Percentiles rank a stretch among this genome's conserved stretches.
phyloP scores from a whole-genome alignment of 2,888 invertebrate genomes.

The Melinopterus prodromus region DNA sequence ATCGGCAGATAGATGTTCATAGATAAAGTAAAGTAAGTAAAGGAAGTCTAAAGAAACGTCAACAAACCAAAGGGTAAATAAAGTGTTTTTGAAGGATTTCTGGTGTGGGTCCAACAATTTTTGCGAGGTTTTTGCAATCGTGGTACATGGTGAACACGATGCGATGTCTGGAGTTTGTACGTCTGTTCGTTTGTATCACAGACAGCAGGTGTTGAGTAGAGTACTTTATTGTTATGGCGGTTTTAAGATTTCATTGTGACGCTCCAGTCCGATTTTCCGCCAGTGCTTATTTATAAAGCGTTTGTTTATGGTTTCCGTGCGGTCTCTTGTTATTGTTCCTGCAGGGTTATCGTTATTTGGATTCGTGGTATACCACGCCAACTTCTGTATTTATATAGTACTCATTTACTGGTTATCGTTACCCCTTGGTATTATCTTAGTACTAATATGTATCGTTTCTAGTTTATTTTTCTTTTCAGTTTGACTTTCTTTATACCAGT shows the following conservation, averaged over 20 bases:
- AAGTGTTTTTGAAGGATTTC: too few species aligned
- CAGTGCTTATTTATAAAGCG: background rate
- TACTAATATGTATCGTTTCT: too few species aligned
- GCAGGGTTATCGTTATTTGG: background rate
- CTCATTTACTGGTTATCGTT: too few species aligned
- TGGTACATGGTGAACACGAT: background rate
- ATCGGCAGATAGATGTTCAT: too few species aligned
- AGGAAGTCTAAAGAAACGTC: too few species aligned
- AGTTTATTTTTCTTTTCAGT: too few species aligned
- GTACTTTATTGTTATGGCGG: background rate
- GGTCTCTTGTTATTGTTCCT: background rate
- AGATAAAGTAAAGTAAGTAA: too few species aligned
- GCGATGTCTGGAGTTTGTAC: background rate
- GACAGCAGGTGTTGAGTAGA: background rate
- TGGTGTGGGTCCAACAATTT: too few species aligned
- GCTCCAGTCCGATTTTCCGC: background rate
- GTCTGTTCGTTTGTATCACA: background rate
- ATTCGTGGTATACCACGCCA: background rate
- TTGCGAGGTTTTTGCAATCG: too few species aligned
- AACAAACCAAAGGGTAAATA: too few species aligned
- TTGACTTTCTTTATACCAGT: too few species aligned
- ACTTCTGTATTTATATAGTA: background rate
- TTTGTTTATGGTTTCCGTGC: background rate
- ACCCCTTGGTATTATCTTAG: too few species aligned
- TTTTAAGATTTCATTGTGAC: background rate